A percentile compares a stretch with the other conserved stretches of the same genome.
Conservation (phyloP, 2,888 invertebrate genomes). For the Tetropium fuscum region DNA sequence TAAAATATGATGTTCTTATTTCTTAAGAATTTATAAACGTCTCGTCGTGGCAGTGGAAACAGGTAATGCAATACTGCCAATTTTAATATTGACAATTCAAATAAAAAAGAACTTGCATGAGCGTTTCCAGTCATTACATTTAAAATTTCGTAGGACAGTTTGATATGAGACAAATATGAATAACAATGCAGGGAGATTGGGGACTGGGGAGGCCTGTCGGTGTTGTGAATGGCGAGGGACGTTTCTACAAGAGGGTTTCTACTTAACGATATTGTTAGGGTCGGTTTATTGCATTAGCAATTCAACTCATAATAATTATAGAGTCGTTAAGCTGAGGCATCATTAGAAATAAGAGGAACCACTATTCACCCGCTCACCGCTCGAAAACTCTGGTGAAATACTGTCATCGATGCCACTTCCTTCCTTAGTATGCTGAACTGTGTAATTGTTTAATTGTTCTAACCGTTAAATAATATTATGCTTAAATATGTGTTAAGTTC, state of each 20-base stretch:
- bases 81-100: too few species aligned
- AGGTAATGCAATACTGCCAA: too few species aligned
- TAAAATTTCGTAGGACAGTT: not conserved
- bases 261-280: slow-evolving; percentile 60
- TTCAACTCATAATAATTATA: slow-evolving; percentile 66
- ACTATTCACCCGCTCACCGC: slow-evolving; percentile 37
- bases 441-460: slow-evolving; percentile 15
- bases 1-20: too few species aligned
- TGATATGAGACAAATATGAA: slow-evolving; percentile 45
- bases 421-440: slow-evolving; percentile 7
- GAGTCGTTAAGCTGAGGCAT: slow-evolving; percentile 59
- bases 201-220: too few species aligned
- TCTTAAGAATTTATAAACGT: too few species aligned
- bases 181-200: slow-evolving; percentile 44
- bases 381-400: slow-evolving; percentile 11
- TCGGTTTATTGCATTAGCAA: slow-evolving; percentile 65
- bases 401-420: slow-evolving; percentile 14
- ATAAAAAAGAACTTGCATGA: too few species aligned
- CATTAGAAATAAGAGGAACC: slow-evolving; percentile 47
- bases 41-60: too few species aligned
- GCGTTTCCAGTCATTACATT: not conserved
- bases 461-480: slow-evolving; percentile 15
- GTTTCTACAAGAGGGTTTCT: slow-evolving; percentile 53
- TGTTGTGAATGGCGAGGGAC: slow-evolving; percentile 40
- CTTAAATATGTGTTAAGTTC: not conserved